Evolutionary conservation across 2,797 vertebrate genomes (phyloP).

Genomic region (Platalea minor): DNA sequence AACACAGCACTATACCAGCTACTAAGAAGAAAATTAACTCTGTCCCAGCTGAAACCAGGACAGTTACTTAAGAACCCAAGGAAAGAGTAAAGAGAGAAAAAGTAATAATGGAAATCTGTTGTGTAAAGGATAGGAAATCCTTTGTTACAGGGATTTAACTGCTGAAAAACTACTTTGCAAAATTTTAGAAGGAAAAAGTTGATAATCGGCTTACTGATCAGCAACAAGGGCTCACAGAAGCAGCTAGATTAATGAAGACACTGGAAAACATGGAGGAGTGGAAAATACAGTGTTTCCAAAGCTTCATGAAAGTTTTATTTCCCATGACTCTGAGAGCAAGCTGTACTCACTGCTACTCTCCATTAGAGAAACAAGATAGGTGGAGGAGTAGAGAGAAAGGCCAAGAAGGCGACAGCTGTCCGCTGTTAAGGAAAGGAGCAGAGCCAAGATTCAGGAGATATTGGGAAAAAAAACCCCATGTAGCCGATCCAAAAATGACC

Average conservation of each 20-base stretch:
- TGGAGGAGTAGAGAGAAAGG: neutral
- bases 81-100: neutral
- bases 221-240: neutral
- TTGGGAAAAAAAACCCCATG: neutral
- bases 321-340: neutral
- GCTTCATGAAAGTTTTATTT: neutral
- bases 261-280: neutral
- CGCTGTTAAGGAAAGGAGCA: neutral
- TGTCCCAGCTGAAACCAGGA: no score
- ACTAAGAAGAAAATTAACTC: no score
- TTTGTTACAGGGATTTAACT: neutral
- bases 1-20: no score
- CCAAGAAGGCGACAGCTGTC: neutral
- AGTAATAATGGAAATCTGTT: neutral
- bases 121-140: neutral
- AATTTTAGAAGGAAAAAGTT: neutral
- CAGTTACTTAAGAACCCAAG: neutral
- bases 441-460: neutral
- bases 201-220: neutral
- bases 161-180: neutral
- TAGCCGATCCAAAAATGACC: neutral
- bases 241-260: neutral
- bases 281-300: neutral
- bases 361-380: neutral
- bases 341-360: neutral